Evolutionary conservation across 2,797 vertebrate genomes (phyloP).

Genomic region (Fundulus diaphanus): DNA sequence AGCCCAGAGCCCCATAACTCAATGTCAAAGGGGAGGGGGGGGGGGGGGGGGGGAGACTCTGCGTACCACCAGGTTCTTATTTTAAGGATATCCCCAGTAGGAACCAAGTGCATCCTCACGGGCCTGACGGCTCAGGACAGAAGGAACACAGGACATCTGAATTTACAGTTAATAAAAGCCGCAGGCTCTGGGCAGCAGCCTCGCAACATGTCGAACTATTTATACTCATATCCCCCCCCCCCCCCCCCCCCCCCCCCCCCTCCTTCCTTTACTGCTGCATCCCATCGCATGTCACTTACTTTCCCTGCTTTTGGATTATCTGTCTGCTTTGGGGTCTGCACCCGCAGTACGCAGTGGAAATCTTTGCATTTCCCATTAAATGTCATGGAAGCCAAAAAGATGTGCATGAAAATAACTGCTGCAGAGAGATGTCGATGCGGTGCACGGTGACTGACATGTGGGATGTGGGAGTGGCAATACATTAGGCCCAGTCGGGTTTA

Average conservation of each 20-base stretch:
- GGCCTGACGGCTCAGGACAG: conserved; percentile 66
- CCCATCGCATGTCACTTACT: conserved; percentile 73
- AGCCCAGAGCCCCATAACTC: conserved; percentile 85
- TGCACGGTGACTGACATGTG: conserved; percentile 46
- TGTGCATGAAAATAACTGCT: conserved; percentile 52
- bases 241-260: not conserved
- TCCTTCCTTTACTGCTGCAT: conserved; percentile 60
- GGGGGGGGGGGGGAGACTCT: conserved; percentile 56
- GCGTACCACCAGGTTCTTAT: conserved; percentile 71
- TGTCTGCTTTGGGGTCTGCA: conserved; percentile 69
- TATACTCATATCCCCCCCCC: conserved; percentile 55
- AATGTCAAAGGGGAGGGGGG: conserved; percentile 76
- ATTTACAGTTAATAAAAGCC: conserved; percentile 80
- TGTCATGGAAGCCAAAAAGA: conserved; percentile 51
- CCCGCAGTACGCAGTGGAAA: conserved; percentile 66
- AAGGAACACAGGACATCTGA: conserved; percentile 73
- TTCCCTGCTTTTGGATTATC: conserved; percentile 70
- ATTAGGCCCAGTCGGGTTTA: conserved; percentile 25
- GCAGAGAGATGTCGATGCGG: conserved; percentile 44
- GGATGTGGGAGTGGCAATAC: conserved; percentile 43
- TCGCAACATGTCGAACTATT: conserved; percentile 73
- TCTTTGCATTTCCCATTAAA: conserved; percentile 69
- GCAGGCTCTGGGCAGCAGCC: conserved; percentile 67
- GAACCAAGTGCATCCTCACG: conserved; percentile 74
- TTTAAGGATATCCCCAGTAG: conserved; percentile 76